These are phyloP conservation scores for Chrysomela aeneicollis DNA, from an alignment of 2,888 invertebrate genomes.

Conservation along the genomic window DNA sequence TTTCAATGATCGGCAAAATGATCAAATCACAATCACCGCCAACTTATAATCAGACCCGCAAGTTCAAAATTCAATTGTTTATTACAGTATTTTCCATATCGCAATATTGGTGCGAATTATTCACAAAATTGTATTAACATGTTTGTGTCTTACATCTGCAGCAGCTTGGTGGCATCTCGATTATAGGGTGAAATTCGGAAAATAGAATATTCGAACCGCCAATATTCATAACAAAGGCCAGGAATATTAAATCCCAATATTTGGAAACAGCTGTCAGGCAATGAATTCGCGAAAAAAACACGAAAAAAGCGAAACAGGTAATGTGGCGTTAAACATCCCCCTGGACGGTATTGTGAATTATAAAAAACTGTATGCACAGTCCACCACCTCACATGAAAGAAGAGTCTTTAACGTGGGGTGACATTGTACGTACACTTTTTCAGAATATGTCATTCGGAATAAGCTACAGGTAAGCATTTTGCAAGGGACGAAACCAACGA, in stretches of 20 bases:
- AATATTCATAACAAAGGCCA: neutral
- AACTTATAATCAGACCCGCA: too few species aligned
- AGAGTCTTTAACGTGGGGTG: constrained; percentile 15
- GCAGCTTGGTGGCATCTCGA: too few species aligned
- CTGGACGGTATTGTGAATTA: neutral
- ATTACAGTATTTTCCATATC: too few species aligned
- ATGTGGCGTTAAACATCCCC: constrained; percentile 11
- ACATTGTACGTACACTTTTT: constrained; percentile 17
- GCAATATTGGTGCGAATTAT: too few species aligned
- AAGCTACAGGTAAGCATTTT: constrained; percentile 25
- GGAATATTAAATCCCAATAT: neutral
- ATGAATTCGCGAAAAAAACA: constrained; percentile 7
- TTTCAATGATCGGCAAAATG: too few species aligned
- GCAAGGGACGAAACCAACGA: constrained; percentile 4
- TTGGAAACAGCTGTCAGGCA: constrained; percentile 22
- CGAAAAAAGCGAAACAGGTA: constrained; percentile 18
- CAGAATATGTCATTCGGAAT: constrained; percentile 24
- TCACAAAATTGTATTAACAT: too few species aligned
- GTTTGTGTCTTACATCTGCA: too few species aligned
- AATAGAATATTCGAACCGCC: neutral
- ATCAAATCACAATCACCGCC: too few species aligned
- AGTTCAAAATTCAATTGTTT: too few species aligned
- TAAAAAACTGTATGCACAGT: constrained; percentile 20
- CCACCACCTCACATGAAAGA: constrained; percentile 29
- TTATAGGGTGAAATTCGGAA: too few species aligned